These are phyloP conservation scores for Drosophila kikkawai DNA, from an alignment of 1,140 invertebrate species.

Conservation along the genomic window DNA sequence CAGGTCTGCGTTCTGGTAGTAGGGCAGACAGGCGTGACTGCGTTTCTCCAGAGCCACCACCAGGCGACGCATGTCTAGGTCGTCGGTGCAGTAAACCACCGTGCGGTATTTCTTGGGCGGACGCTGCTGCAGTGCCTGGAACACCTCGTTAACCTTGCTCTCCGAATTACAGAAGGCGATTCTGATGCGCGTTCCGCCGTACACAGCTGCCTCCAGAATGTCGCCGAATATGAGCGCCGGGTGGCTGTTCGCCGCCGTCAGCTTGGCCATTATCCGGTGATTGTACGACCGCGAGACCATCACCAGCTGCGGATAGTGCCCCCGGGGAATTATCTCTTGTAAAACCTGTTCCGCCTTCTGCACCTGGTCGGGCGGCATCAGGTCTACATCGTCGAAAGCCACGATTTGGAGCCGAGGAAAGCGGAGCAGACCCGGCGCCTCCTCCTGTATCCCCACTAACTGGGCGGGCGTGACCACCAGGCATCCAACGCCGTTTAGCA, in stretches of 20 bases:
- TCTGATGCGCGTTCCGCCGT: conserved; percentile 35
- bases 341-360: conserved; percentile 11
- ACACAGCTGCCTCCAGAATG: conserved; percentile 57
- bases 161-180: background rate
- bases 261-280: background rate
- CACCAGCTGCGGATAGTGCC: conserved; percentile 28
- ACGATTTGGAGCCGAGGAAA: conserved; percentile 34
- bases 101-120: conserved; percentile 36
- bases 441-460: conserved; percentile 14
- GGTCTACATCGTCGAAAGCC: conserved; percentile 54
- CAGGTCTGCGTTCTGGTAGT: conserved; percentile 39
- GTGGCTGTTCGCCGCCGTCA: conserved; percentile 16
- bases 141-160: conserved; percentile 24
- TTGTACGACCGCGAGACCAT: conserved; percentile 42
- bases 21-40: conserved; percentile 40
- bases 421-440: background rate
- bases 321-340: background rate
- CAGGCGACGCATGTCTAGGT: conserved; percentile 35
- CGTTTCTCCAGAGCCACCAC: background rate
- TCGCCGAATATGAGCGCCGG: conserved; percentile 55
- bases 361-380: conserved; percentile 34
- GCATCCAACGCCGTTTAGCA: conserved; percentile 52
- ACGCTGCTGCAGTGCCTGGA: conserved; percentile 28
- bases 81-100: conserved; percentile 43
- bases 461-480: conserved; percentile 53